These are phyloP conservation scores for Camponotus vicinus DNA, from an alignment of 1,140 invertebrate genomes.

Conservation along the genomic window DNA sequence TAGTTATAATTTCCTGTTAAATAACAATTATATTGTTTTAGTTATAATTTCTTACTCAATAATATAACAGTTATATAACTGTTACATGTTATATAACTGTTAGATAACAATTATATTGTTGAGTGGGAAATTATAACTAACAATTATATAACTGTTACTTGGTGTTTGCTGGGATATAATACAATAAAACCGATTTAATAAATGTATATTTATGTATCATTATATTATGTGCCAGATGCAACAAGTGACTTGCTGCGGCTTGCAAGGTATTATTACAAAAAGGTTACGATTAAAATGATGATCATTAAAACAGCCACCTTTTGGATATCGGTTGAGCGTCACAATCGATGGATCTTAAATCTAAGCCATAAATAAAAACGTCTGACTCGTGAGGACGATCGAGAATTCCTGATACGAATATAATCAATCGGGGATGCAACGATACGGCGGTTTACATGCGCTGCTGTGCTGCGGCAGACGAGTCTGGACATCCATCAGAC, in stretches of 20 bases:
- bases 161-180: not conserved
- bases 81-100: no score
- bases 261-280: not conserved
- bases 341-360: conserved; percentile 38
- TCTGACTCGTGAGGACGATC: not conserved
- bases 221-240: conserved; percentile 18
- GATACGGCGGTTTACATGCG: conserved; percentile 57
- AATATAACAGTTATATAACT: no score
- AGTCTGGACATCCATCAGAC: conserved; percentile 48
- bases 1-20: no score
- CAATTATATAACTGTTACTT: no score
- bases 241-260: conserved; percentile 29
- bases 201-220: not conserved
- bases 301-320: conserved; percentile 10
- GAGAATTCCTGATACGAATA: conserved; percentile 21
- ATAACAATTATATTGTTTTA: no score
- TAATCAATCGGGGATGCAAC: conserved; percentile 47
- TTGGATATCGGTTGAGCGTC: conserved; percentile 20
- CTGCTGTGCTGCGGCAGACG: conserved; percentile 56
- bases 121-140: no score
- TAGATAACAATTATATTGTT: no score
- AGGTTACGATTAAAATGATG: not conserved
- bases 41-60: no score
- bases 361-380: conserved; percentile 31
- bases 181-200: not conserved